Evolutionary conservation across 2,797 vertebrate genomes (phyloP).

Genomic region (Apodemus agrarius): DNA sequence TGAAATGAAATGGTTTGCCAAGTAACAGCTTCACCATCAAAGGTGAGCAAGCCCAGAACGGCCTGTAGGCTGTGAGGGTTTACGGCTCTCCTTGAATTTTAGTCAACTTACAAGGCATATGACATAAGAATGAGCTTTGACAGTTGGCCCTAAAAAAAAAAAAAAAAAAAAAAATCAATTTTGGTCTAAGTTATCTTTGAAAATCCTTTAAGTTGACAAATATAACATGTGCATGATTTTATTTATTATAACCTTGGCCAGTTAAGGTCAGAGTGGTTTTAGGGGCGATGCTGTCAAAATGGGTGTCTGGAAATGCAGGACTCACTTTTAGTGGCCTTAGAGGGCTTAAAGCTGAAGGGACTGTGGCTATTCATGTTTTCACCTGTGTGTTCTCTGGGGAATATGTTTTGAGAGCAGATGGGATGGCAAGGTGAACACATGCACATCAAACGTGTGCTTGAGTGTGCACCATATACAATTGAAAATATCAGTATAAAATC

Average conservation of each 20-base stretch:
- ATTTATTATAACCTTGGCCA: background rate
- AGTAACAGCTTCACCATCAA: background rate
- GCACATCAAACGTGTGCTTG: background rate
- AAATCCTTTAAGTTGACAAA: constrained; percentile 10
- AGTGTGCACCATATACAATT: background rate
- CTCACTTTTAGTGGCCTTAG: background rate
- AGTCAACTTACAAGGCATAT: background rate
- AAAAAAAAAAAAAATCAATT: constrained; percentile 1
- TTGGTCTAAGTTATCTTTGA: background rate
- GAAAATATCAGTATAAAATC: background rate
- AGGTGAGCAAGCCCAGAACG: background rate
- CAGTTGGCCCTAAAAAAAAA: background rate
- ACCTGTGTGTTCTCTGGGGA: background rate
- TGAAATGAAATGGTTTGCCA: background rate
- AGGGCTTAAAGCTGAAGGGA: background rate
- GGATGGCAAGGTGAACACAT: background rate
- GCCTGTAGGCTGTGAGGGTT: background rate
- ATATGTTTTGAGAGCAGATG: background rate
- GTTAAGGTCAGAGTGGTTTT: background rate
- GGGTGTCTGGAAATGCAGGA: background rate
- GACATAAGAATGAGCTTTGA: background rate
- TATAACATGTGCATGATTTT: background rate
- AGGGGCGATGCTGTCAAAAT: background rate
- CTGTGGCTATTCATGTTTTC: background rate
- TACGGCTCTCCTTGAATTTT: background rate